Percentiles rank a stretch among this genome's conserved stretches.
Evolutionary conservation across 2,797 vertebrate genomes (phyloP).

Genomic region (Astyanax mexicanus): DNA sequence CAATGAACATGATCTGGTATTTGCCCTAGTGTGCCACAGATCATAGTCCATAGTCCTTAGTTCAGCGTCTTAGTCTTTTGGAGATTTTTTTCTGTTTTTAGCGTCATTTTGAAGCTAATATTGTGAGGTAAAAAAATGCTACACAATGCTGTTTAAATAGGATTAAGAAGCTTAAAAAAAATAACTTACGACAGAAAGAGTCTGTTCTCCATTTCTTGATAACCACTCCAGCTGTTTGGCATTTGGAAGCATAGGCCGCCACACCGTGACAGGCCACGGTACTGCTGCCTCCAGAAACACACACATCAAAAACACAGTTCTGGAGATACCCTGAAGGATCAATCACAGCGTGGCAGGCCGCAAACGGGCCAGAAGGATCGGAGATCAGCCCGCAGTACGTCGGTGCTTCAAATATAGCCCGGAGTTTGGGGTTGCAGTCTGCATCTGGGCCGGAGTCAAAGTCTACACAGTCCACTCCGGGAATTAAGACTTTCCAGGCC

Average conservation of each 20-base stretch:
- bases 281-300: constrained; percentile 65
- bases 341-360: constrained; percentile 64
- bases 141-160: not conserved
- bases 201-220: constrained; percentile 74
- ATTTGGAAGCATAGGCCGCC: constrained; percentile 73
- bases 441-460: constrained; percentile 69
- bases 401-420: constrained; percentile 63
- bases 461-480: constrained; percentile 63
- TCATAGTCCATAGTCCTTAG: too few relatives aligned
- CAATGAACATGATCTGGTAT: too few relatives aligned
- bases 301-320: constrained; percentile 75
- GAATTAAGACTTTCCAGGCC: constrained; percentile 69
- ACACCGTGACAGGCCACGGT: constrained; percentile 72
- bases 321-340: constrained; percentile 71
- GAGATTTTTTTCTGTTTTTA: too few relatives aligned
- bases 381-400: constrained; percentile 72
- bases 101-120: too few relatives aligned
- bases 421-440: constrained; percentile 57
- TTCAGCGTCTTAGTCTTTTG: too few relatives aligned
- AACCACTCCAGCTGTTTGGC: constrained; percentile 64
- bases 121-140: not conserved
- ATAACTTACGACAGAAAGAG: constrained; percentile 77
- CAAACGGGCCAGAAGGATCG: constrained; percentile 71
- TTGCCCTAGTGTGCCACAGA: too few relatives aligned
- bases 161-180: too few relatives aligned